A percentile compares a stretch with the other conserved stretches of the same genome.
phyloP scores from a whole-genome alignment of 2,888 invertebrate genomes.

The Cantharis lateralis region DNA sequence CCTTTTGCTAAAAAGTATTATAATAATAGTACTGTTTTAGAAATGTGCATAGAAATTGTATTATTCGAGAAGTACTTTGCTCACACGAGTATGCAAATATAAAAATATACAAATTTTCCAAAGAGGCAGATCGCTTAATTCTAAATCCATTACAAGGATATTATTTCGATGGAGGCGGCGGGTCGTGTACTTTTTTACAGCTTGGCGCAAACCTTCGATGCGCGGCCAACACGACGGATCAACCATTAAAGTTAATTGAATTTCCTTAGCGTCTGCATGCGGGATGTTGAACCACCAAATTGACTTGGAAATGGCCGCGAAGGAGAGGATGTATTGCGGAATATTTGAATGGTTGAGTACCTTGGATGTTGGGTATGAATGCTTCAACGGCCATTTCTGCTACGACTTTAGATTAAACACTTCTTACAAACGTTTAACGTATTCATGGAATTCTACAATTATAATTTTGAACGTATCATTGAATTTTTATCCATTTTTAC shows the following conservation, averaged over 20 bases:
- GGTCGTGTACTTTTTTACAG: conserved; percentile 38
- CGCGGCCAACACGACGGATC: conserved; percentile 52
- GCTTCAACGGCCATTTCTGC: conserved; percentile 34
- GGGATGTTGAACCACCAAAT: conserved; percentile 56
- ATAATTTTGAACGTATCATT: conserved; percentile 25
- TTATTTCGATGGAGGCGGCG: conserved; percentile 43
- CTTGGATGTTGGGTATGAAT: conserved; percentile 43
- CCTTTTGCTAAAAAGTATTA: not conserved
- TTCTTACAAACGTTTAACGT: conserved; percentile 31
- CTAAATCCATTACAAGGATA: conserved; percentile 52
- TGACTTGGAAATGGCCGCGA: conserved; percentile 57
- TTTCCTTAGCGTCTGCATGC: conserved; percentile 57
- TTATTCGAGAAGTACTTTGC: conserved; percentile 2
- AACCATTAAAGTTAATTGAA: conserved; percentile 63
- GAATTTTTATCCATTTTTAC: conserved; percentile 19
- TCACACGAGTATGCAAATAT: conserved; percentile 41
- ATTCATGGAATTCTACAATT: conserved; percentile 32
- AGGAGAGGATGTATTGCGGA: conserved; percentile 53
- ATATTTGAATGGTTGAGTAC: conserved; percentile 53
- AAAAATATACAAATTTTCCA: conserved; percentile 43
- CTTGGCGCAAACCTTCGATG: conserved; percentile 42
- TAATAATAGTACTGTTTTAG: not conserved
- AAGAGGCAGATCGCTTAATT: conserved; percentile 50
- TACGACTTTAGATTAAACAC: conserved; percentile 38
- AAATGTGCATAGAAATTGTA: not conserved